Evolutionary conservation across 2,113 vertebrate species (phyloP).

Genomic region (Sinocyclocheilus grahami): DNA sequence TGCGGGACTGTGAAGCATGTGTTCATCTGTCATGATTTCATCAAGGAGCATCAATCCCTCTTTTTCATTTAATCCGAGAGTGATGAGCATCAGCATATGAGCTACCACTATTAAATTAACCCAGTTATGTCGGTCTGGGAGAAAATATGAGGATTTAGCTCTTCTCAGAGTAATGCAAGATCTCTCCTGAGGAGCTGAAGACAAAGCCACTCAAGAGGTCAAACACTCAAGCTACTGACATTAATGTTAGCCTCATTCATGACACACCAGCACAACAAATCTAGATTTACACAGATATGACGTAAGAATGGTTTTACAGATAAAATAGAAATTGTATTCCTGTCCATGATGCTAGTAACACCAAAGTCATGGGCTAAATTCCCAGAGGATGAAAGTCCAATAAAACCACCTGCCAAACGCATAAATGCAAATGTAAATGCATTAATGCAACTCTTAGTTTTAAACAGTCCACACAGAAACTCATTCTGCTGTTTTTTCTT

Average conservation of each 20-base stretch:
- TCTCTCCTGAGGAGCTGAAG: background rate
- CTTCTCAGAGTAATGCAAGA: background rate
- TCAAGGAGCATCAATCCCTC: conserved; percentile 35
- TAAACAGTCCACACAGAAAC: background rate
- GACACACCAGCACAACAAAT: background rate
- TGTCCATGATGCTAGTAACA: no score
- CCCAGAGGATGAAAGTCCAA: no score
- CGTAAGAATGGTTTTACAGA: background rate
- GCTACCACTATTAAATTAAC: conserved; percentile 23
- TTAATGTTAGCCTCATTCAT: background rate
- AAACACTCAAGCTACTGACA: background rate
- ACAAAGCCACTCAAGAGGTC: background rate
- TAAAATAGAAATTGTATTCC: no score
- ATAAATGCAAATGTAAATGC: no score
- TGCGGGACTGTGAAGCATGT: no score
- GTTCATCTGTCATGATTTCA: conserved; percentile 46
- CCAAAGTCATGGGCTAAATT: no score
- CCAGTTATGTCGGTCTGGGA: conserved; percentile 14
- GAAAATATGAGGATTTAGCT: background rate
- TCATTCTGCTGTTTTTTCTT: no score
- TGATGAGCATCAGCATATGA: background rate
- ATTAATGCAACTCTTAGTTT: no score
- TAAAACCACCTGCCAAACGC: no score
- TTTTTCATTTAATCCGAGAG: conserved; percentile 23
- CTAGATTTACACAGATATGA: background rate